Percentiles rank a stretch among this genome's conserved stretches.
These are phyloP conservation scores for Leptinotarsa tumamoca DNA, from an alignment of 2,888 invertebrate genomes.

Conservation along the genomic window DNA sequence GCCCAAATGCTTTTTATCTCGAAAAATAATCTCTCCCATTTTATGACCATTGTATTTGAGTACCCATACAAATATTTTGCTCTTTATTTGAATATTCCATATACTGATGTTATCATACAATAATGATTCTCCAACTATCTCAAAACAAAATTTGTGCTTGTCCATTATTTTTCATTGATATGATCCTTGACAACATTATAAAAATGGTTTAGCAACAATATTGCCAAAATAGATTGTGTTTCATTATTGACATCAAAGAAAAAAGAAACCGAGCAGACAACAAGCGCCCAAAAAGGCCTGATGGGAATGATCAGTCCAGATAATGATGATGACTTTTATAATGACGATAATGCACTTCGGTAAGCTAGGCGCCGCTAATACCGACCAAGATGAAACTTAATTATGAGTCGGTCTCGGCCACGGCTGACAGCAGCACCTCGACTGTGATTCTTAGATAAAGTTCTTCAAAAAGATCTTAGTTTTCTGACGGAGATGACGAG, in stretches of 20 bases:
- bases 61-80: too few species aligned
- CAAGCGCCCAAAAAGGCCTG: constrained; percentile 48
- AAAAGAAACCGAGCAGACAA: constrained; percentile 34
- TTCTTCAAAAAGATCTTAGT: constrained; percentile 42
- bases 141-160: too few species aligned
- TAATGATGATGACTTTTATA: constrained; percentile 67
- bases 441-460: constrained; percentile 56
- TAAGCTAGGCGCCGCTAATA: constrained; percentile 65
- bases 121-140: too few species aligned
- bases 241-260: constrained; percentile 27
- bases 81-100: too few species aligned
- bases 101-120: too few species aligned
- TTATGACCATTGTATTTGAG: too few species aligned
- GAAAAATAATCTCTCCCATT: too few species aligned
- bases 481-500: constrained; percentile 32
- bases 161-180: too few species aligned
- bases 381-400: constrained; percentile 62
- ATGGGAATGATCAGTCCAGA: constrained; percentile 62
- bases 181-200: constrained; percentile 15
- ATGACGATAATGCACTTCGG: constrained; percentile 65
- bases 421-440: constrained; percentile 57
- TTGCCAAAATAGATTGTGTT: constrained; percentile 30
- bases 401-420: constrained; percentile 61
- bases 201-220: constrained; percentile 31
- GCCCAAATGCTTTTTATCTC: too few species aligned